Conservation (phyloP, 2,797 vertebrate genomes). For the Acridotheres tristis region DNA sequence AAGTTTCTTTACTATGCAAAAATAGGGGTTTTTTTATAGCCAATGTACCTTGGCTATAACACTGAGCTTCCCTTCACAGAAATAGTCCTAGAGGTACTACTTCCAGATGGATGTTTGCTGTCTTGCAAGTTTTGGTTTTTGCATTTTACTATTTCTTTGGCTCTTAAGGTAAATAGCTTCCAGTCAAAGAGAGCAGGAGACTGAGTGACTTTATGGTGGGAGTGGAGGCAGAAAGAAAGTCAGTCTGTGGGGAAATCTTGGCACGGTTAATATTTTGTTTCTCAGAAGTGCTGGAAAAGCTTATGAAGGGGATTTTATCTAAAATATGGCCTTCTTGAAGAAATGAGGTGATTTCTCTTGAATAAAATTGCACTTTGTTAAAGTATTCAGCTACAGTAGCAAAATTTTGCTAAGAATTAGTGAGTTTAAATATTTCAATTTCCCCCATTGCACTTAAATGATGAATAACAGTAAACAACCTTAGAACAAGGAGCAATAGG, state of each 20-base stretch:
- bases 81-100: background rate
- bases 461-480: background rate
- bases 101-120: background rate
- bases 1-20: background rate
- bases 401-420: background rate
- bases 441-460: background rate
- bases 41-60: fast-evolving
- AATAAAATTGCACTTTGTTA: background rate
- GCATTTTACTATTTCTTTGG: background rate
- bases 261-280: background rate
- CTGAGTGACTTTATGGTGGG: fast-evolving
- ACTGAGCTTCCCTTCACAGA: background rate
- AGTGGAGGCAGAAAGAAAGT: background rate
- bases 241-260: background rate
- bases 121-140: background rate
- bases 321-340: background rate
- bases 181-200: background rate
- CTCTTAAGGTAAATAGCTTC: background rate
- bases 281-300: background rate
- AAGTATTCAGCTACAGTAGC: background rate
- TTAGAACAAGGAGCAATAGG: background rate
- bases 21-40: background rate
- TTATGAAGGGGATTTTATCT: background rate
- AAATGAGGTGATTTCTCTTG: background rate
- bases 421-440: background rate